Evolutionary conservation across 2,113 vertebrate species (phyloP).

Genomic region (Casuarius casuarius): DNA sequence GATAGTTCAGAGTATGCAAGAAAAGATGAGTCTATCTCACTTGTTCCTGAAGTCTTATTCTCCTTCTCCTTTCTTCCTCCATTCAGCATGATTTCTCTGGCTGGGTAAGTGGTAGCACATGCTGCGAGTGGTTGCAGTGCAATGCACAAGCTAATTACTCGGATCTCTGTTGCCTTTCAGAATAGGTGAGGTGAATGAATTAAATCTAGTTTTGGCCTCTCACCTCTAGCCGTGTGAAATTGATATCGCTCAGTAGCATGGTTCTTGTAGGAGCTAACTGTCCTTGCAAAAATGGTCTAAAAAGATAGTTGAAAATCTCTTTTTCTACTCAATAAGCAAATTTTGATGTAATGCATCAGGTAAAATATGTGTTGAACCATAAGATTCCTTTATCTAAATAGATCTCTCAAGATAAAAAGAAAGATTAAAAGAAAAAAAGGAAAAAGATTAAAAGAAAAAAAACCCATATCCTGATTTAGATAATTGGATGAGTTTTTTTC

Average conservation of each 20-base stretch:
- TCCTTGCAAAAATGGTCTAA: background rate
- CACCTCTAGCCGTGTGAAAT: background rate
- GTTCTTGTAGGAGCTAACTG: background rate
- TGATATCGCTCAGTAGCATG: accelerated
- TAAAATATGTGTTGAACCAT: background rate
- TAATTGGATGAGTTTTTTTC: background rate
- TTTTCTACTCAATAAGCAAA: background rate
- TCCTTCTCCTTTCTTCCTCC: background rate
- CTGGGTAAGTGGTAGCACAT: background rate
- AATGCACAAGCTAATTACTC: background rate
- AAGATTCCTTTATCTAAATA: background rate
- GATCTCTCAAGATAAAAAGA: background rate
- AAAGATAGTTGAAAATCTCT: background rate
- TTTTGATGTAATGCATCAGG: background rate
- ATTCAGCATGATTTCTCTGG: background rate
- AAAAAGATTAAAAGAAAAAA: background rate
- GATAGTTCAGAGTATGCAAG: too few relatives aligned
- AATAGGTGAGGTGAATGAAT: background rate
- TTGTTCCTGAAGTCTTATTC: background rate
- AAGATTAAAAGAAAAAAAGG: background rate
- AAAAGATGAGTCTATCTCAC: background rate
- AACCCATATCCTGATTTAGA: background rate
- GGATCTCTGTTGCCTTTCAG: background rate
- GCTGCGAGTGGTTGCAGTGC: background rate
- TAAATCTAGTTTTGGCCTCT: background rate